Evolutionary conservation across 2,797 vertebrate species (phyloP).

Genomic region (Sebastolobus altivelis): DNA sequence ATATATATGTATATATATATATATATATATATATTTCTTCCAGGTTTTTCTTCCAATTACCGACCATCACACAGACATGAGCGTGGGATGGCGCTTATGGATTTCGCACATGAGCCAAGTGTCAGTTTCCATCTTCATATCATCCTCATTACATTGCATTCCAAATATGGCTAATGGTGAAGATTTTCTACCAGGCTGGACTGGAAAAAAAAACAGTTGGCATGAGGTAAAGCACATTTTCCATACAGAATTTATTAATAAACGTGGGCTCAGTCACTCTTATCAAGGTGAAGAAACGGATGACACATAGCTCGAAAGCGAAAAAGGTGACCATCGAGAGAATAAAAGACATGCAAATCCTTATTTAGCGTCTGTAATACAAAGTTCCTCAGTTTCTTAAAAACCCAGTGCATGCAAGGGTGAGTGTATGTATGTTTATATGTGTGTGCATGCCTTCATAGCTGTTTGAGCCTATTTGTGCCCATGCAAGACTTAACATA

Average conservation of each 20-base stretch:
- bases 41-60: conserved; percentile 24
- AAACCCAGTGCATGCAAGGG: not conserved
- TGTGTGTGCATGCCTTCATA: not conserved
- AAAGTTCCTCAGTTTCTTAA: not conserved
- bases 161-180: conserved; percentile 36
- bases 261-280: not conserved
- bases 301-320: not conserved
- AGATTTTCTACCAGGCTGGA: conserved; percentile 8
- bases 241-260: not conserved
- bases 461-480: not conserved
- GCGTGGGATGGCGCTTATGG: conserved; percentile 17
- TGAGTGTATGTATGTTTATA: too few relatives aligned
- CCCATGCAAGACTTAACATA: conserved; percentile 4
- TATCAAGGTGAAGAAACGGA: not conserved
- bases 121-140: conserved; percentile 20
- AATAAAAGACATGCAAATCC: not conserved
- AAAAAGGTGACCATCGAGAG: not conserved
- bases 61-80: conserved; percentile 3
- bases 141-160: conserved; percentile 24
- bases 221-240: not conserved
- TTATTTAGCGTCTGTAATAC: not conserved
- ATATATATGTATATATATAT: not conserved
- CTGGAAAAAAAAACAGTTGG: not conserved
- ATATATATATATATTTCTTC: not conserved
- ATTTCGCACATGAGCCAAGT: conserved; percentile 20